Conservation (phyloP, 2,888 invertebrate species). For the Fissipunctia ypsillon region DNA sequence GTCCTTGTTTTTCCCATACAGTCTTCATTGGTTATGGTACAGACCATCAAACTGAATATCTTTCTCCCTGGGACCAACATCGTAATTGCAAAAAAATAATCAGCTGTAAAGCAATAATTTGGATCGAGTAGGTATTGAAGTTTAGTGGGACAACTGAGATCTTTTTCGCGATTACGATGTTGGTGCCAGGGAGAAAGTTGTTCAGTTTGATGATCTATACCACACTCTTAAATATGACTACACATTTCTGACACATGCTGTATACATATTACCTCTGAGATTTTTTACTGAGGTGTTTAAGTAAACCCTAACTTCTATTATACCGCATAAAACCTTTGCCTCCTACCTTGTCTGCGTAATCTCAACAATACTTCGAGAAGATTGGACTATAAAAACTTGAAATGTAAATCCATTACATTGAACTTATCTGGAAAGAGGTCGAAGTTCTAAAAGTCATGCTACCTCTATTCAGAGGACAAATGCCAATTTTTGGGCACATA, state of each 20-base stretch:
- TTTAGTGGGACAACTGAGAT: background rate
- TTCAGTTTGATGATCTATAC: too few relatives aligned
- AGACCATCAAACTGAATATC: too few relatives aligned
- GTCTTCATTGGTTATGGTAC: too few relatives aligned
- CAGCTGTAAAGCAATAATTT: too few relatives aligned
- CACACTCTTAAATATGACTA: background rate
- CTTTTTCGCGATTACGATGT: too few relatives aligned
- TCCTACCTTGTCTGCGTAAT: slow-evolving; percentile 47
- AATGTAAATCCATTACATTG: slow-evolving; percentile 60
- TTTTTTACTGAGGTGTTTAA: background rate
- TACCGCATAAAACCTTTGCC: slow-evolving; percentile 40
- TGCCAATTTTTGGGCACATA: slow-evolving; percentile 29
- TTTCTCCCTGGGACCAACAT: too few relatives aligned
- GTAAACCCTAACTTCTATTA: slow-evolving; percentile 32
- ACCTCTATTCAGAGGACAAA: slow-evolving; percentile 29
- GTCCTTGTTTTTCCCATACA: too few relatives aligned
- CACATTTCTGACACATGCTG: background rate
- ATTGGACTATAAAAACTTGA: slow-evolving; percentile 65
- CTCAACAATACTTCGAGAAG: slow-evolving; percentile 47
- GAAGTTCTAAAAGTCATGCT: slow-evolving; percentile 52
- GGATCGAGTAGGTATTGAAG: too few relatives aligned
- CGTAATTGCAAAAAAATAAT: too few relatives aligned
- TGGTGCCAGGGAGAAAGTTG: too few relatives aligned
- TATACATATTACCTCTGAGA: background rate
- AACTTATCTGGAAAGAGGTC: slow-evolving; percentile 57